phyloP scores from a whole-genome alignment of 2,888 invertebrate species.

The Nomada goodeniana region DNA sequence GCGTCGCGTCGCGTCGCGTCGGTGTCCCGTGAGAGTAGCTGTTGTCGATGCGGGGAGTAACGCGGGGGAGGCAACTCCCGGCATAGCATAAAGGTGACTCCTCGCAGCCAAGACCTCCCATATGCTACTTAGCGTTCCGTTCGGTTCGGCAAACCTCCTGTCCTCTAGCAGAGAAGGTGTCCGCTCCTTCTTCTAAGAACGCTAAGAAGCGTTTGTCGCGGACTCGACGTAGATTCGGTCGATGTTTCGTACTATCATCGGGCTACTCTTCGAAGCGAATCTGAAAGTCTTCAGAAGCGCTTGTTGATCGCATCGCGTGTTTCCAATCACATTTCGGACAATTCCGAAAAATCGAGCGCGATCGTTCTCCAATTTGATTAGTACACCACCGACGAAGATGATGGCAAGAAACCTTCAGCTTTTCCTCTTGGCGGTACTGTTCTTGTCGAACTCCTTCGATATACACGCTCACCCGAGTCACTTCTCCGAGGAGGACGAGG shows the following conservation, averaged over 20 bases:
- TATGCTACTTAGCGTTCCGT: constrained; percentile 79
- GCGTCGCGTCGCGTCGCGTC: constrained; percentile 41
- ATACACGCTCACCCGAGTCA: constrained; percentile 43
- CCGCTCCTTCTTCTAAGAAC: constrained; percentile 36
- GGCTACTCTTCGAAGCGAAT: constrained; percentile 1
- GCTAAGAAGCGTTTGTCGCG: constrained; percentile 20
- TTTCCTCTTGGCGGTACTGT: constrained; percentile 36
- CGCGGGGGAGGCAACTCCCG: constrained; percentile 77
- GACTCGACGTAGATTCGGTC: constrained; percentile 4
- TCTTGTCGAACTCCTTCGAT: constrained; percentile 31
- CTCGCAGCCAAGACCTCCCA: constrained; percentile 78
- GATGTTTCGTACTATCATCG: constrained; percentile 13
- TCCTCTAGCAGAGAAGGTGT: constrained; percentile 51
- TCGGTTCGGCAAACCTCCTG: constrained; percentile 68
- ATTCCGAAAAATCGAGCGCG: not conserved
- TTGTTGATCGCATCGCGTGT: not conserved
- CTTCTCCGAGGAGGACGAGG: constrained; percentile 21
- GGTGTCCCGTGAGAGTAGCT: constrained; percentile 61
- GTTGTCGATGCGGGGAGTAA: constrained; percentile 71
- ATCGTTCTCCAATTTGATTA: not conserved
- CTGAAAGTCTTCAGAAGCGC: not conserved
- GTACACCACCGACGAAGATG: constrained; percentile 1
- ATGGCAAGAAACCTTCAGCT: constrained; percentile 40
- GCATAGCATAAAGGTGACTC: constrained; percentile 81
- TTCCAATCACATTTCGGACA: not conserved